These are phyloP conservation scores for Drosophila oshimai DNA, from an alignment of 1,140 invertebrate species.

Conservation along the genomic window DNA sequence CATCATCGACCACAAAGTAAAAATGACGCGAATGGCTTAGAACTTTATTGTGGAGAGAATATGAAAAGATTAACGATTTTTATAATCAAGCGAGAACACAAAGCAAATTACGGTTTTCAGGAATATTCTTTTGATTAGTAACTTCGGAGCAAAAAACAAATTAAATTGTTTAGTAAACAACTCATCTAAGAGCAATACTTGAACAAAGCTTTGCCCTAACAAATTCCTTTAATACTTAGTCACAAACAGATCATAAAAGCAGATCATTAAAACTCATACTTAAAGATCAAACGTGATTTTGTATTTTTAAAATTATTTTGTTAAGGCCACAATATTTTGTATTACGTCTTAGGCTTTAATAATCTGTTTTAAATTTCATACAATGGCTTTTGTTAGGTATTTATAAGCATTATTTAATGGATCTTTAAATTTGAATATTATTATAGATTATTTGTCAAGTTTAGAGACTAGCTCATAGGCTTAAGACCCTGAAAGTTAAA, in stretches of 20 bases:
- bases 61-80: conserved; percentile 13
- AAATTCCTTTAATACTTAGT: background rate
- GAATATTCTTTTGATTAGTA: conserved; percentile 18
- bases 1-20: background rate
- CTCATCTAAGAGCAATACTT: background rate
- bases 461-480: too few species aligned
- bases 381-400: too few species aligned
- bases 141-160: background rate
- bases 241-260: background rate
- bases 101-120: too few species aligned
- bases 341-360: too few species aligned
- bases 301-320: background rate
- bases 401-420: too few species aligned
- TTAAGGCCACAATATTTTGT: too few species aligned
- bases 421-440: too few species aligned
- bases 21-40: conserved; percentile 5
- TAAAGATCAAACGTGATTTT: too few species aligned
- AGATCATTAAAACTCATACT: background rate
- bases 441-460: too few species aligned
- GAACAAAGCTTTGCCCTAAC: background rate
- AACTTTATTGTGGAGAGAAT: conserved; percentile 15
- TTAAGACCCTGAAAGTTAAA: too few species aligned
- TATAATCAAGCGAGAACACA: background rate
- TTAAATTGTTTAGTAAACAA: conserved; percentile 1
- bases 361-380: too few species aligned